These are phyloP conservation scores for Linnaemya vulpina DNA, from an alignment of 2,888 invertebrate genomes.

Conservation along the genomic window DNA sequence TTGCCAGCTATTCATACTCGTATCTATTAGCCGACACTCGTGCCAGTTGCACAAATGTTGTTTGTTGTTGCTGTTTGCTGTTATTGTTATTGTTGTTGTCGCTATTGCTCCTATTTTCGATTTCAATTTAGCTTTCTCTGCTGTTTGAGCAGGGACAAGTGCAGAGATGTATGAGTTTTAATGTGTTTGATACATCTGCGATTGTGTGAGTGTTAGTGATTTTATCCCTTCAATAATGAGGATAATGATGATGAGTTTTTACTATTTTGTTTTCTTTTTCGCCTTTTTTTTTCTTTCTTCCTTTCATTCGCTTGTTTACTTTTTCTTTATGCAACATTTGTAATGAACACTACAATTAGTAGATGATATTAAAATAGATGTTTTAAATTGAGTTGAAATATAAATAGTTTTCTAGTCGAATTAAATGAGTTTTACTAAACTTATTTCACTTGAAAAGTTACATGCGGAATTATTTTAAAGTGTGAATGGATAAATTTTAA, in stretches of 20 bases:
- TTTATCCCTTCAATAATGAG: constrained; percentile 52
- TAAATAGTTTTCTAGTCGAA: constrained; percentile 30
- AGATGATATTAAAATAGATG: constrained; percentile 47
- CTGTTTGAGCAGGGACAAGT: constrained; percentile 37
- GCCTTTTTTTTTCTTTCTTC: constrained; percentile 4
- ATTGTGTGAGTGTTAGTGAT: background rate
- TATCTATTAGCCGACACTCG: constrained; percentile 43
- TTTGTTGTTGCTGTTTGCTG: constrained; percentile 13
- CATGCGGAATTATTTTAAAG: background rate
- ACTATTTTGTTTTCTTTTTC: constrained; percentile 20
- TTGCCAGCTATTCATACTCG: constrained; percentile 24
- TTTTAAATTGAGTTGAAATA: constrained; percentile 55
- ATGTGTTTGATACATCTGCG: constrained; percentile 15
- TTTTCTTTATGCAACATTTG: constrained; percentile 45
- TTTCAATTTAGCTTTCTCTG: constrained; percentile 67
- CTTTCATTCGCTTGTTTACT: constrained; percentile 18
- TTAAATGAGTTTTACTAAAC: constrained; percentile 4
- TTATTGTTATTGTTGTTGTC: constrained; percentile 28
- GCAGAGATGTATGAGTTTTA: constrained; percentile 14
- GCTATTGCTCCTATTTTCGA: constrained; percentile 48
- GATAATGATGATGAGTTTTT: constrained; percentile 67
- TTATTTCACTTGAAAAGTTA: background rate
- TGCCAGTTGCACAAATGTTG: constrained; percentile 42
- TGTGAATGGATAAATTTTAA: too few species aligned
- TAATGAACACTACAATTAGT: constrained; percentile 61